Evolutionary conservation across 2,797 vertebrate genomes (phyloP).

Genomic region (Phrynocephalus guinanensis): DNA sequence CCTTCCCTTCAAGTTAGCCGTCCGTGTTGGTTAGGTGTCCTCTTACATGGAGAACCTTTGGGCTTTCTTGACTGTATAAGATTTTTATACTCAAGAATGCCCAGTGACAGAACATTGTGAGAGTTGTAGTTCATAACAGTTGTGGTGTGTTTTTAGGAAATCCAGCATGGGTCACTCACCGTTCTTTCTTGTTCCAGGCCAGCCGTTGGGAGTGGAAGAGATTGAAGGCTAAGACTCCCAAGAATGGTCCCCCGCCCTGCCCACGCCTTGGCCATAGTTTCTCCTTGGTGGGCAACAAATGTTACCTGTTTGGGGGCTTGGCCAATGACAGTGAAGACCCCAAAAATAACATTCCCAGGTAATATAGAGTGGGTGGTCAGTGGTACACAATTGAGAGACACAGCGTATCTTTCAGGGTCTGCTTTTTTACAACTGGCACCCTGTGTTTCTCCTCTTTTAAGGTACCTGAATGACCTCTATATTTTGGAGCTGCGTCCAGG

Average conservation of each 20-base stretch:
- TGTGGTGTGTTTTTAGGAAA: neutral
- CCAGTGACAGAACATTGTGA: neutral
- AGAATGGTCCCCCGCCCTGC: slow-evolving; percentile 94
- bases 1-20: neutral
- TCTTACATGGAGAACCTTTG: too few relatives aligned
- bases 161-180: neutral
- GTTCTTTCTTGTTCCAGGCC: slow-evolving; percentile 78
- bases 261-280: slow-evolving; percentile 96
- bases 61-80: neutral
- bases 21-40: neutral
- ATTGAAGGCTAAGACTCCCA: slow-evolving; percentile 94
- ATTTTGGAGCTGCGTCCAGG: slow-evolving; percentile 92
- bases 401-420: neutral
- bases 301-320: slow-evolving; percentile 93
- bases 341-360: slow-evolving; percentile 98
- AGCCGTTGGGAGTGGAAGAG: slow-evolving; percentile 98
- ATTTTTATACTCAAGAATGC: neutral
- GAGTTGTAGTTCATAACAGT: neutral
- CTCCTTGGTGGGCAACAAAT: slow-evolving; percentile 95
- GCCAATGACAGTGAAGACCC: slow-evolving; percentile 97
- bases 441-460: slow-evolving; percentile 46
- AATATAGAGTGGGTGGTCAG: neutral
- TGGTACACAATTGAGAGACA: neutral
- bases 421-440: neutral
- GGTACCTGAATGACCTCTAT: slow-evolving; percentile 96